phyloP scores from a whole-genome alignment of 1,140 invertebrate species.

The Sesamia nonagrioides region DNA sequence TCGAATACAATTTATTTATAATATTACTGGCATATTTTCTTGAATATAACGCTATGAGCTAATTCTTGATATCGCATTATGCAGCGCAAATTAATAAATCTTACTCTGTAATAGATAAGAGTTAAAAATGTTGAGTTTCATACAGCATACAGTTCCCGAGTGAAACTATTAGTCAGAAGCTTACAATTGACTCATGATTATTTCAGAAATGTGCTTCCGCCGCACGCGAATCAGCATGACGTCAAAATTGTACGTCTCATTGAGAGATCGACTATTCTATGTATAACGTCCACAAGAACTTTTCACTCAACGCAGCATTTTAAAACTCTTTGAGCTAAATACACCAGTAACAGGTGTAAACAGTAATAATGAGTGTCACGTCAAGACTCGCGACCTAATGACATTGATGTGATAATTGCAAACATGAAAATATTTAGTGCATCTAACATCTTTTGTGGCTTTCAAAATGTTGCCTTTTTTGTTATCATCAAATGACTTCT shows the following conservation, averaged over 20 bases:
- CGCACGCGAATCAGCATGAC: neutral
- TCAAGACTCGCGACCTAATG: constrained; percentile 12
- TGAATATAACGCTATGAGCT: neutral
- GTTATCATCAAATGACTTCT: too few species aligned
- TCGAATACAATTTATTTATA: neutral
- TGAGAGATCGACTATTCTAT: constrained; percentile 30
- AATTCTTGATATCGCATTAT: neutral
- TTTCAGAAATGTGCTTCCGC: constrained; percentile 1
- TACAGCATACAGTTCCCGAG: neutral
- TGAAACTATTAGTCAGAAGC: constrained; percentile 26
- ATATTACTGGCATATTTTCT: constrained; percentile 3
- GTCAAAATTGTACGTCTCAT: constrained; percentile 11
- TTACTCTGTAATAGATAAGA: neutral
- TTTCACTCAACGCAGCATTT: constrained; percentile 30
- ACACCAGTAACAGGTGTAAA: constrained; percentile 22
- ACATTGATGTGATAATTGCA: constrained; percentile 34
- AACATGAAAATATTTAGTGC: neutral
- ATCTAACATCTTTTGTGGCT: neutral
- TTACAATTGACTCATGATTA: constrained; percentile 30
- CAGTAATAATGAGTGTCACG: constrained; percentile 14
- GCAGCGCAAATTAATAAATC: neutral
- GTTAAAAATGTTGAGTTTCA: neutral
- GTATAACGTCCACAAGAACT: constrained; percentile 8
- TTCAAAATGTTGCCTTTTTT: too few species aligned
- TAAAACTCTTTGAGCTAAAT: constrained; percentile 24